Evolutionary conservation across 2,113 vertebrate species (phyloP), one percentile per base, ranked within the genome.

Genomic region (Podocnemis expansa): DNA sequence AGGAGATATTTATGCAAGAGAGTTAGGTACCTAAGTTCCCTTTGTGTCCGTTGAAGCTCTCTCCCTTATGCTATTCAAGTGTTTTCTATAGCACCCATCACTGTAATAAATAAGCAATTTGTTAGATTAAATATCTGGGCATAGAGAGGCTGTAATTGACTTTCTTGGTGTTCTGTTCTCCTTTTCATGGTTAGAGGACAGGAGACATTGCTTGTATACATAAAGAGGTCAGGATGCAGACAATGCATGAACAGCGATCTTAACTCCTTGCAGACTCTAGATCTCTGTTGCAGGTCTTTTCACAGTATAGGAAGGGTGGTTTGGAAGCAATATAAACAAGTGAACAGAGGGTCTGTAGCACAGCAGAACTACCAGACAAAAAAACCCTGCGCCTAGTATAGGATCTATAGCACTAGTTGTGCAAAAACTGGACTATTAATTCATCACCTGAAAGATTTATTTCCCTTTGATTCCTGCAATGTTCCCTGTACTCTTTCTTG

Each of bases 301-400:
- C 85, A 49, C 14, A 75, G 41, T 5, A 7, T 22, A 43, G 41
- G 41, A 43, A 41, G 22, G 24, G 24, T 0, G 0, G 0, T 7
- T 4, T 2, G 29, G 55, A 60, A 78, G n/a, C 56, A 43, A 38
- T 45, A 43, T 27, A 19, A 63, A 82, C 43, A 87, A 12, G 60
- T 11, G 51, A 54, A 11, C 2, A 11, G n/a, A 22, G 21, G 41
- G 70, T 43, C 21, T 43, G 38, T 25, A 75, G 43, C 10, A 25
- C 16, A 21, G 60, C 34, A 43, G 24, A 11, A 41, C 10, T 41
- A 13, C 38, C 4, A 75, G 38, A 22, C 70, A 27, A 43, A 41
- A 41, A 41, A 43, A 43, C 22, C 22, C 38, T 43, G 11, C n/a
- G 25, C 38, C 38, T 43, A 10, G 38, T 43, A 38, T 43, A 43